Evolutionary conservation across 2,113 vertebrate species (phyloP).

Genomic region (Rhegmatorhina hoffmannsi): DNA sequence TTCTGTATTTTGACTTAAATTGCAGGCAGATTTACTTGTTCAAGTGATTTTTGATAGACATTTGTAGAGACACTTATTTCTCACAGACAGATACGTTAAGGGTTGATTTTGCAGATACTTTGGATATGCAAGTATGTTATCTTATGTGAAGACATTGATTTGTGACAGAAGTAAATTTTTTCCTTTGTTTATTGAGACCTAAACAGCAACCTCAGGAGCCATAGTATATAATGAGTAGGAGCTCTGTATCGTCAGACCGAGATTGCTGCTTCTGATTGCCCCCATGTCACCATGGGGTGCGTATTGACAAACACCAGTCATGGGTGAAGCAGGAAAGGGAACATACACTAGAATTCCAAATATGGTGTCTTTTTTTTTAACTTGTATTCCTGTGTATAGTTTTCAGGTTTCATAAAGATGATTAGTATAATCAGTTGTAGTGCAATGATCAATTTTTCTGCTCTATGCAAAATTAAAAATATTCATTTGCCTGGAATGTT

Average conservation of each 20-base stretch:
- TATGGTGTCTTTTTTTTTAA: not conserved
- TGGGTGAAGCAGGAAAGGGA: not conserved
- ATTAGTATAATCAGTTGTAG: not conserved
- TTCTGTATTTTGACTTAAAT: not conserved
- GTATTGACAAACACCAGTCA: not conserved
- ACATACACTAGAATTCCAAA: not conserved
- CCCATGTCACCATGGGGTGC: accelerated
- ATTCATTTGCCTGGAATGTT: not conserved
- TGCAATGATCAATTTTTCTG: not conserved
- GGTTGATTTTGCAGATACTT: not conserved
- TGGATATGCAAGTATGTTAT: not conserved
- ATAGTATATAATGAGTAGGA: not conserved
- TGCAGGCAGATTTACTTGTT: not conserved
- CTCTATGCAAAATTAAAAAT: not conserved
- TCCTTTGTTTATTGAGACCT: not conserved
- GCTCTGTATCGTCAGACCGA: not conserved
- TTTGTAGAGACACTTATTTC: not conserved
- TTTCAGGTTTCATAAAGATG: not conserved
- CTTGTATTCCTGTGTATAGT: not conserved
- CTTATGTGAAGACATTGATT: not conserved
- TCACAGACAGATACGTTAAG: not conserved
- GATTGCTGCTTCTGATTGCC: not conserved
- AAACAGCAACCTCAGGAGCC: not conserved
- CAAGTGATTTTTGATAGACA: not conserved
- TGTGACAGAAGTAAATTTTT: not conserved